Percentiles rank a stretch among this genome's conserved stretches.
phyloP scores from a whole-genome alignment of 2,797 vertebrate species.

The Coendou prehensilis region DNA sequence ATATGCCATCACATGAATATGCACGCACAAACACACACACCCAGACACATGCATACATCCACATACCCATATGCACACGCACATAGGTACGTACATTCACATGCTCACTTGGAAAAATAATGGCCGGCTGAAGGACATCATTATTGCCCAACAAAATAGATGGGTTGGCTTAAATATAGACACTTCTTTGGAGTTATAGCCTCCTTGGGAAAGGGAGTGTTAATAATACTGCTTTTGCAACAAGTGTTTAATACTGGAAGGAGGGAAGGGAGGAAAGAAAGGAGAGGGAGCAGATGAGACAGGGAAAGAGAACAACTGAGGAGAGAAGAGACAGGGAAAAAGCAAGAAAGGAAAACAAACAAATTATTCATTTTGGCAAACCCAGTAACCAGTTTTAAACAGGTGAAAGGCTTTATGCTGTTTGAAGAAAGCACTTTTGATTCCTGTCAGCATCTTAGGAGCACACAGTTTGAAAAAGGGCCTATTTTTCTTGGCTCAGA shows the following conservation, averaged over 20 bases:
- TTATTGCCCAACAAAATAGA: background rate
- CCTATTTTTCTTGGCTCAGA: slow-evolving; percentile 70
- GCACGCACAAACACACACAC: too few relatives aligned
- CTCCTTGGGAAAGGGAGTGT: background rate
- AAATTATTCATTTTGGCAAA: slow-evolving; percentile 21
- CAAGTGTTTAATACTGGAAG: background rate
- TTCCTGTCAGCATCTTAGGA: slow-evolving; percentile 55
- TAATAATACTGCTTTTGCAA: background rate
- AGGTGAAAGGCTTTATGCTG: background rate
- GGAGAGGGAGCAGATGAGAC: background rate
- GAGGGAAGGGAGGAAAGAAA: background rate
- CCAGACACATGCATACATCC: fast-evolving
- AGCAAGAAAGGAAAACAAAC: background rate
- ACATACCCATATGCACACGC: background rate
- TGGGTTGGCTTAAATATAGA: background rate
- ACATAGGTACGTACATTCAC: background rate
- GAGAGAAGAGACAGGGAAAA: background rate
- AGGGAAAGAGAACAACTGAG: background rate
- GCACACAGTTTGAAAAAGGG: slow-evolving; percentile 43
- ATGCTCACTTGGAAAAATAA: background rate
- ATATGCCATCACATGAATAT: background rate
- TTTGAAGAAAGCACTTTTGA: background rate
- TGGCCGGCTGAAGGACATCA: background rate
- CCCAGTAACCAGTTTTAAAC: background rate
- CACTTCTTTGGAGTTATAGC: background rate